Conservation (phyloP, 2,797 vertebrate species). For the Cuculus canorus region DNA sequence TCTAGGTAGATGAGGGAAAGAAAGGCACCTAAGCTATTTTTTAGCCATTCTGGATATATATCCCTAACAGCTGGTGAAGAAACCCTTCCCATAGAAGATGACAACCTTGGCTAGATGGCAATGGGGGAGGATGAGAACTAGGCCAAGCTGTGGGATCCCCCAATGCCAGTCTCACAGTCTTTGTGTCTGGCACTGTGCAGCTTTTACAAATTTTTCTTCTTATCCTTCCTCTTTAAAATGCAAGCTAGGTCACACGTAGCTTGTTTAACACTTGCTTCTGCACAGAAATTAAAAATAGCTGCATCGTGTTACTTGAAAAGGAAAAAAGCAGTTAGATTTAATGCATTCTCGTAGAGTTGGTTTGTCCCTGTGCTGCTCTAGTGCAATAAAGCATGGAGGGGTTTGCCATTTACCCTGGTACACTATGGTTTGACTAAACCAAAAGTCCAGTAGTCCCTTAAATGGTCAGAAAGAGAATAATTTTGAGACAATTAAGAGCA, state of each 20-base stretch:
- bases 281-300: constrained; percentile 28
- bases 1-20: neutral
- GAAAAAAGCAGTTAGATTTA: neutral
- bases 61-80: neutral
- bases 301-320: neutral
- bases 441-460: neutral
- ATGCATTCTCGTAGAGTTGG: neutral
- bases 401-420: neutral
- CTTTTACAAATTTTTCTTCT: neutral
- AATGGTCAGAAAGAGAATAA: neutral
- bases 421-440: neutral
- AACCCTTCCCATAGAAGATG: neutral
- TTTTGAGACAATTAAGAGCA: neutral
- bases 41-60: neutral
- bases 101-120: neutral
- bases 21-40: neutral
- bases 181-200: neutral
- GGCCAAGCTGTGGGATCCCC: neutral
- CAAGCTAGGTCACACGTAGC: neutral
- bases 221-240: neutral
- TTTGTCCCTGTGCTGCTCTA: neutral
- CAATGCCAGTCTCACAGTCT: neutral
- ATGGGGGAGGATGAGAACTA: neutral
- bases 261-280: constrained; percentile 15
- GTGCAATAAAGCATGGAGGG: neutral